These are phyloP conservation scores for Thomomys bottae DNA, from an alignment of 2,113 vertebrate species.

Conservation along the genomic window DNA sequence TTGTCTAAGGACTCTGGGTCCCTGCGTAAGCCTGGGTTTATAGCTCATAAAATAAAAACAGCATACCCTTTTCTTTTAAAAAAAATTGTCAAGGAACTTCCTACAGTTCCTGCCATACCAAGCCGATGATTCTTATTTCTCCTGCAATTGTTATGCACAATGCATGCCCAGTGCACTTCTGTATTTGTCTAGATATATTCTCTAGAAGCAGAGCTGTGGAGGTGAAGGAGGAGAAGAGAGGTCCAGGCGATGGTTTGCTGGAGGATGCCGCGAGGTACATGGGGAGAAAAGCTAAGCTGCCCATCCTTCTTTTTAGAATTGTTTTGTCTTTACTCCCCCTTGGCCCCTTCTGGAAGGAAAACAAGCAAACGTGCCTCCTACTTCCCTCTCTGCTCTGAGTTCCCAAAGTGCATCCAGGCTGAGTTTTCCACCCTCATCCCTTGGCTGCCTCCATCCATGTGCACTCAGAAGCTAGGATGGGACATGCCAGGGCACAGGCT, in stretches of 20 bases:
- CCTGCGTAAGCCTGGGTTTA: conserved; percentile 42
- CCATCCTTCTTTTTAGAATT: background rate
- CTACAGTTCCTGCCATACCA: background rate
- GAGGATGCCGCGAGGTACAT: too few relatives aligned
- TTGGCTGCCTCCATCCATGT: too few relatives aligned
- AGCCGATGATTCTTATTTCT: background rate
- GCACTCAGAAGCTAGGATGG: too few relatives aligned
- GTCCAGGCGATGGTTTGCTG: fast-evolving
- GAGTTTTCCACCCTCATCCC: too few relatives aligned
- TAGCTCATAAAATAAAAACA: conserved; percentile 48
- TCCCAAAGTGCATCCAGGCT: too few relatives aligned
- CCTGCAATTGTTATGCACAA: fast-evolving
- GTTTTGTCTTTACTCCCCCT: background rate
- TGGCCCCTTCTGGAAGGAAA: background rate
- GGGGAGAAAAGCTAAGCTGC: fast-evolving
- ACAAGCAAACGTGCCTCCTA: background rate
- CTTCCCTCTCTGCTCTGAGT: fast-evolving
- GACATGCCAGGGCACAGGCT: too few relatives aligned
- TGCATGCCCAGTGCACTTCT: fast-evolving
- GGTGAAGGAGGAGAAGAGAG: background rate
- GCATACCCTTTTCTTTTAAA: background rate
- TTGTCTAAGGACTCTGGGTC: conserved; percentile 15
- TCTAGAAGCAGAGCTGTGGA: background rate
- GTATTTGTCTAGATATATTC: background rate
- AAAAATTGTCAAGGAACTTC: background rate